phyloP scores from a whole-genome alignment of 2,113 vertebrate genomes.

The Dipodomys ordii region DNA sequence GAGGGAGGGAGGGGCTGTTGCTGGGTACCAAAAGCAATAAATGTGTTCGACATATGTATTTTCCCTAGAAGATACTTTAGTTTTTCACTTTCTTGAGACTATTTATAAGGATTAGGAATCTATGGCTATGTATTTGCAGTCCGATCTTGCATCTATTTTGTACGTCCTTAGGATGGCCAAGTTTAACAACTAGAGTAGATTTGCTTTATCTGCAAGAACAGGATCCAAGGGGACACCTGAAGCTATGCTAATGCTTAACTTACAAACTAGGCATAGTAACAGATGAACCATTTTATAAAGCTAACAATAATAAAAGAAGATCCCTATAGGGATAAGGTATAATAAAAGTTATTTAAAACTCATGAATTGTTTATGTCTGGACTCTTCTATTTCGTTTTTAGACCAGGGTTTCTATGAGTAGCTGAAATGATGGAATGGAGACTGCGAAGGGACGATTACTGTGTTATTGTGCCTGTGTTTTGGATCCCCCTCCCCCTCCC shows the following conservation, averaged over 20 bases:
- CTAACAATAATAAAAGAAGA: not conserved
- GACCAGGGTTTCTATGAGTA: not conserved
- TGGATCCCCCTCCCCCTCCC: too few species aligned
- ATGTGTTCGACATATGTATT: not conserved
- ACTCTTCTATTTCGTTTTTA: not conserved
- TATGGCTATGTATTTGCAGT: not conserved
- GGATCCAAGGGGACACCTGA: not conserved
- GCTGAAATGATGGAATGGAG: not conserved
- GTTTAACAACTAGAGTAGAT: not conserved
- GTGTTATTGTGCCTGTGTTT: rapidly evolving
- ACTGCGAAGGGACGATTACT: not conserved
- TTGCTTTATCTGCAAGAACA: not conserved
- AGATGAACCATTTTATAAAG: not conserved
- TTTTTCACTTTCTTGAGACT: not conserved
- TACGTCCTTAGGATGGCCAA: not conserved
- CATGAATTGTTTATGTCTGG: not conserved
- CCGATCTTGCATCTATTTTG: not conserved
- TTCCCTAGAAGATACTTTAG: not conserved
- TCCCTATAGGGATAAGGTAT: not conserved
- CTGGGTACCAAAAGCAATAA: not conserved
- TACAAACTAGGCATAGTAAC: not conserved
- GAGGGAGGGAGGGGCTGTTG: not conserved
- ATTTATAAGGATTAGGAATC: not conserved
- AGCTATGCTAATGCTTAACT: not conserved
- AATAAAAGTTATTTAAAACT: not conserved